phyloP scores from a whole-genome alignment of 2,113 vertebrate genomes.

The Murina feae region DNA sequence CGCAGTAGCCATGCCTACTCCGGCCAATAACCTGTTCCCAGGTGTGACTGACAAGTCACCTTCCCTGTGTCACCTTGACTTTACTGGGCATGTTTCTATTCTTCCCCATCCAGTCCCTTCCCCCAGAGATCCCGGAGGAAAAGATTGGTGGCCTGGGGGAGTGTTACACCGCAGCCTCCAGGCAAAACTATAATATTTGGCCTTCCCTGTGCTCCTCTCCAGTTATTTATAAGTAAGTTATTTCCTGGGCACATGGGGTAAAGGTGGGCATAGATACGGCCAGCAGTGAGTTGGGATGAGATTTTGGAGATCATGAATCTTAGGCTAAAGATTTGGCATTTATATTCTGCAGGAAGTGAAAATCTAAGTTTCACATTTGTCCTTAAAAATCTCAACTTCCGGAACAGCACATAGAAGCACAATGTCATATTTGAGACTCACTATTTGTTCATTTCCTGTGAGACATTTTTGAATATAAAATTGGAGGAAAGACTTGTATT shows the following conservation, averaged over 20 bases:
- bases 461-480: conserved; percentile 68
- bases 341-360: conserved; percentile 45
- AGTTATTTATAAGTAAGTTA: too few relatives aligned
- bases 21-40: too few relatives aligned
- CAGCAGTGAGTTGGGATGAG: neutral
- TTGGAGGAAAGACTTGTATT: conserved; percentile 73
- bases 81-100: too few relatives aligned
- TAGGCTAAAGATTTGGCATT: neutral
- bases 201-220: too few relatives aligned
- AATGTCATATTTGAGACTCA: conserved; percentile 57
- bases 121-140: too few relatives aligned
- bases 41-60: too few relatives aligned
- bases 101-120: too few relatives aligned
- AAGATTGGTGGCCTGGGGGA: too few relatives aligned
- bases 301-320: neutral
- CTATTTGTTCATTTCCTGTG: conserved; percentile 71
- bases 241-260: neutral
- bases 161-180: too few relatives aligned
- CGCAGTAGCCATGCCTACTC: too few relatives aligned
- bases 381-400: conserved; percentile 44
- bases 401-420: conserved; percentile 49
- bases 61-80: too few relatives aligned
- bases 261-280: neutral
- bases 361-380: conserved; percentile 49
- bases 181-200: too few relatives aligned